phyloP scores from a whole-genome alignment of 2,797 vertebrate genomes.

The Typhlichthys eigenmanni region DNA sequence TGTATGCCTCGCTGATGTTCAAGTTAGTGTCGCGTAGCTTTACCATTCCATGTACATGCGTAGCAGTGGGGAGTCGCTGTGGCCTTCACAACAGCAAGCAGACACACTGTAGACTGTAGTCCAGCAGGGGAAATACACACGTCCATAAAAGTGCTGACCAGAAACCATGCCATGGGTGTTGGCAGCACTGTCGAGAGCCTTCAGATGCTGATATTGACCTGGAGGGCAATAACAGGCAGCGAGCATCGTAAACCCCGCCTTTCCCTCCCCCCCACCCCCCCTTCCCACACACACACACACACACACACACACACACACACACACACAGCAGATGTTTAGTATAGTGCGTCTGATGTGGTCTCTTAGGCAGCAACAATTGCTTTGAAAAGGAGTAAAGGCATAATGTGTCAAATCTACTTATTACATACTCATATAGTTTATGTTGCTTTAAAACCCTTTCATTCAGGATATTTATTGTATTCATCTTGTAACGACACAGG shows the following conservation, averaged over 20 bases:
- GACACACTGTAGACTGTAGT: neutral
- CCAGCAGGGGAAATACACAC: neutral
- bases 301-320: conserved; percentile 19
- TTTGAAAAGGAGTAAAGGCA: neutral
- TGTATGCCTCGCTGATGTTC: too few relatives aligned
- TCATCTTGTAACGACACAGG: too few relatives aligned
- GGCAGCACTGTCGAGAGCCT: conserved; percentile 21
- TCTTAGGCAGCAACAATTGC: neutral
- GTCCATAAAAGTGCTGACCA: conserved; percentile 13
- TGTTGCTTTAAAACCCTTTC: too few relatives aligned
- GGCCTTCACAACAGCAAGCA: neutral
- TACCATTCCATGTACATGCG: too few relatives aligned
- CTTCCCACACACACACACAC: conserved; percentile 27
- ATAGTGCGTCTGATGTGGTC: conserved; percentile 50
- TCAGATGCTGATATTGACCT: conserved; percentile 41
- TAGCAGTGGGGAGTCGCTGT: neutral
- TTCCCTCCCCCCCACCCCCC: too few relatives aligned
- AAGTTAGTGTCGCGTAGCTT: too few relatives aligned
- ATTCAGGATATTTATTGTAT: too few relatives aligned
- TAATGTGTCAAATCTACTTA: too few relatives aligned
- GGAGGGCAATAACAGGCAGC: conserved; percentile 33
- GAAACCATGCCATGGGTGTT: conserved; percentile 33
- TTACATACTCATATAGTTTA: neutral
- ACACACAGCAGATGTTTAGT: conserved; percentile 37
- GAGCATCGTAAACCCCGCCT: too few relatives aligned